Conservation (phyloP, 2,888 invertebrate species). For the Panzeria rudis region DNA sequence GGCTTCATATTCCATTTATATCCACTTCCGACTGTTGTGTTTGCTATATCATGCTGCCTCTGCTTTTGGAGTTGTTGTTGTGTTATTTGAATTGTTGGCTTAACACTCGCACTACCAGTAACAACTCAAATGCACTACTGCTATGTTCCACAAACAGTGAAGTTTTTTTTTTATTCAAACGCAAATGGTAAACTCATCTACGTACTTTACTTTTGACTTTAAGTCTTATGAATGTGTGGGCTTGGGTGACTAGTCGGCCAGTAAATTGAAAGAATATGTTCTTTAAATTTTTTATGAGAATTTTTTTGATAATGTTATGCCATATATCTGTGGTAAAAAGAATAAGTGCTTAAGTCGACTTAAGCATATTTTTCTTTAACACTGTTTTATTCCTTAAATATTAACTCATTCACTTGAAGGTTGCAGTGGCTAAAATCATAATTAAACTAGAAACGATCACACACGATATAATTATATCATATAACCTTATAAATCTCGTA, state of each 20-base stretch:
- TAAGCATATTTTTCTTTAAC: too few relatives aligned
- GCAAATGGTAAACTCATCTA: conserved; percentile 22
- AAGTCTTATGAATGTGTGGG: conserved; percentile 27
- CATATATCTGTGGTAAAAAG: too few relatives aligned
- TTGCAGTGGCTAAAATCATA: too few relatives aligned
- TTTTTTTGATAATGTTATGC: too few relatives aligned
- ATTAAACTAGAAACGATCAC: too few relatives aligned
- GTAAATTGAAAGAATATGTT: neutral
- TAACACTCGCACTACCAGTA: conserved; percentile 55
- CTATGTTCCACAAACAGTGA: conserved; percentile 28
- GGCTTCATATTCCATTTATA: conserved; percentile 71
- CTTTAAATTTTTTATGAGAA: neutral
- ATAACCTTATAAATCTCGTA: too few relatives aligned
- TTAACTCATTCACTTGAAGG: too few relatives aligned
- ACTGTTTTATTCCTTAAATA: too few relatives aligned
- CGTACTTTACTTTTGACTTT: conserved; percentile 56
- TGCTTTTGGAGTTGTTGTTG: conserved; percentile 30
- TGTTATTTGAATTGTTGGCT: conserved; percentile 62
- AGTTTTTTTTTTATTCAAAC: conserved; percentile 20
- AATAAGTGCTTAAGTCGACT: too few relatives aligned
- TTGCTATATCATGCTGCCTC: conserved; percentile 54
- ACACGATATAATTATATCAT: too few relatives aligned
- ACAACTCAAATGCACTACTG: conserved; percentile 17
- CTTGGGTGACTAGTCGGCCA: neutral
- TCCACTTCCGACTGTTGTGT: conserved; percentile 63